These are phyloP conservation scores for Drosophila hamatofila DNA, from an alignment of 2,888 invertebrate genomes.

Conservation along the genomic window DNA sequence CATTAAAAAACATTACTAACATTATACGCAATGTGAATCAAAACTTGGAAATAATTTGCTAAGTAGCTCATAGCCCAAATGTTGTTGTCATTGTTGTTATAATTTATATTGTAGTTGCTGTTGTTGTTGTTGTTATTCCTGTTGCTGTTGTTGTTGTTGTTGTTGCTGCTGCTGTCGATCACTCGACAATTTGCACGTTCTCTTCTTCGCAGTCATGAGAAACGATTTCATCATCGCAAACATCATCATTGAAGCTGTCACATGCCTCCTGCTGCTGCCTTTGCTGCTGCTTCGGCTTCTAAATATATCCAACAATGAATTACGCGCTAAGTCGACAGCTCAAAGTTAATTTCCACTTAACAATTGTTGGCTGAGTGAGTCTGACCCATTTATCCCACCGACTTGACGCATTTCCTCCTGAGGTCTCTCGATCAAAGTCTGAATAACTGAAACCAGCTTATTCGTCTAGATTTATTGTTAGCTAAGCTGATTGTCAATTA, in stretches of 20 bases:
- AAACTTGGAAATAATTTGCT: slow-evolving; percentile 1
- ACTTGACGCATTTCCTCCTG: background rate
- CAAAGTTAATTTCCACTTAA: slow-evolving; percentile 8
- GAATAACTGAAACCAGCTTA: too few relatives aligned
- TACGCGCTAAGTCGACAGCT: slow-evolving; percentile 8
- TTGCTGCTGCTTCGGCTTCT: background rate
- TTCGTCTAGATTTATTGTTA: too few relatives aligned
- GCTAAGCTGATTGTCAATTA: too few relatives aligned
- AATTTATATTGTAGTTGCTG: background rate
- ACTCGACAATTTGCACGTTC: slow-evolving; percentile 17
- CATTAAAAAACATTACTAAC: slow-evolving; percentile 37
- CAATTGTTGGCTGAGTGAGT: slow-evolving; percentile 4
- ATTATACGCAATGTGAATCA: slow-evolving; percentile 49
- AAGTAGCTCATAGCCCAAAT: slow-evolving; percentile 1
- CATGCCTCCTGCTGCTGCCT: slow-evolving; percentile 16
- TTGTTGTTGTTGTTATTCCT: background rate
- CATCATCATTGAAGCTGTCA: slow-evolving; percentile 38
- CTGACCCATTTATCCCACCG: slow-evolving; percentile 31
- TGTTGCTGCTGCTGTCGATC: slow-evolving; percentile 10
- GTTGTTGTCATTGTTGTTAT: slow-evolving; percentile 3
- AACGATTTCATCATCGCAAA: slow-evolving; percentile 46
- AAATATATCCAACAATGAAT: slow-evolving; percentile 18
- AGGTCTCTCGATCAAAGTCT: background rate
- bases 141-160: background rate
- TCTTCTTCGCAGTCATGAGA: slow-evolving; percentile 2